Evolutionary conservation across 1,140 invertebrate species (phyloP).

Genomic region (Semibalanus balanoides): DNA sequence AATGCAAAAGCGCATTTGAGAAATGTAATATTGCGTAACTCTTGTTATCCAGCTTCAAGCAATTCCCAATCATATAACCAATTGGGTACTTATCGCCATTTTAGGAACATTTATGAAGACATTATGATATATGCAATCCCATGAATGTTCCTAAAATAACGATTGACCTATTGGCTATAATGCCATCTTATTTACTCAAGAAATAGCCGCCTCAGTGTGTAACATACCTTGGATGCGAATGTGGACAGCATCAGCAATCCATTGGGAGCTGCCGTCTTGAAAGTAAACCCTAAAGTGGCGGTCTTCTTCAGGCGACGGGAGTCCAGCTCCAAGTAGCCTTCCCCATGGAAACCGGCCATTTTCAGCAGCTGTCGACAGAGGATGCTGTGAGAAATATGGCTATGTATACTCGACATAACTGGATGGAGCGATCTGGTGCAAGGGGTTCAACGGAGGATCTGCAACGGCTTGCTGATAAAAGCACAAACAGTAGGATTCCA

Average conservation of each 20-base stretch:
- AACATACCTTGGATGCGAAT: constrained; percentile 24
- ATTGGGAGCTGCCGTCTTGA: constrained; percentile 51
- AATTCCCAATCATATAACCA: no score
- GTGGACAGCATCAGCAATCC: constrained; percentile 59
- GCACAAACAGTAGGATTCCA: no score
- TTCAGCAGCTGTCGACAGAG: constrained; percentile 36
- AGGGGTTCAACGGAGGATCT: no score
- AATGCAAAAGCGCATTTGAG: no score
- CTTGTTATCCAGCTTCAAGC: background rate
- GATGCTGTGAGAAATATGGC: no score
- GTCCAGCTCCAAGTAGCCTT: constrained; percentile 59
- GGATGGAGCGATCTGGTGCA: no score
- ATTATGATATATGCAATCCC: background rate
- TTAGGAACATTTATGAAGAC: background rate
- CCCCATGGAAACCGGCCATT: constrained; percentile 56
- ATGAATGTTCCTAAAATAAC: constrained; percentile 4
- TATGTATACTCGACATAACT: no score
- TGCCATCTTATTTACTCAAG: constrained; percentile 16
- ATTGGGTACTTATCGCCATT: background rate
- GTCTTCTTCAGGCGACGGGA: constrained; percentile 46
- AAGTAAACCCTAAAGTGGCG: constrained; percentile 54
- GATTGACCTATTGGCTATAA: background rate
- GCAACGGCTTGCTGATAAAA: no score
- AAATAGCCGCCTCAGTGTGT: constrained; percentile 18
- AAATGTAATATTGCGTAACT: no score